Evolutionary conservation across 2,888 invertebrate species (phyloP), one percentile per base, ranked within the genome.

Genomic region (Pseudanteris insignis): DNA sequence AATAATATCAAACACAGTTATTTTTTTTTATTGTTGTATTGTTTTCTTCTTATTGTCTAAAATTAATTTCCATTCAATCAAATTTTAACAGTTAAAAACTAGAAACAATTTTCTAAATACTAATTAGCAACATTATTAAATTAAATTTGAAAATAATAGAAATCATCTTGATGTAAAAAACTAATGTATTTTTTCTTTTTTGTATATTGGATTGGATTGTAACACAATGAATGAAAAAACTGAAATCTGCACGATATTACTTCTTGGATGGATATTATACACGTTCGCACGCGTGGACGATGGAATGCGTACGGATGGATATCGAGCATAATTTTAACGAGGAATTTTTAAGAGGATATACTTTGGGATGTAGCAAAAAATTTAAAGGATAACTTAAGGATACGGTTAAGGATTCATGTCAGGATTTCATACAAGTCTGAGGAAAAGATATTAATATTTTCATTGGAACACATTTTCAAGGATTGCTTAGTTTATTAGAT

Each of bases 161-260:
- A n/a, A n/a, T n/a, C n/a, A n/a, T n/a, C n/a, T n/a, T n/a, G n/a
- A n/a, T n/a, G n/a, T n/a, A n/a, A n/a, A 66, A 66, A 66, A 79
- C 79, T 80, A 80, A 80, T 79, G 78, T 78, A 77, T 79, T 80
- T 80, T 79, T 79, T 79, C 79, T 79, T 78, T 80, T 80, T 79
- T 80, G 79, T 79, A 79, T 79, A 79, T 79, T 77, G 79, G 78
- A 79, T 78, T 77, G 79, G 79, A 80, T 80, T 79, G 72, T 79
- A 77, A 77, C 79, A 74, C 79, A 78, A 80, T 79, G 79, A 79
- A 78, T 79, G 78, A 79, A 79, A 58, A 79, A 77, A 77, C 79
- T 79, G 77, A 79, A 78, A 78, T 74, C 79, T 72, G 76, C 78
- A 78, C 78, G 77, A 77, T 78, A 75, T 79, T 78, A 68, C 78